These are phyloP conservation scores for Centruroides vittatus DNA, from an alignment of 1,140 invertebrate genomes.

Conservation along the genomic window DNA sequence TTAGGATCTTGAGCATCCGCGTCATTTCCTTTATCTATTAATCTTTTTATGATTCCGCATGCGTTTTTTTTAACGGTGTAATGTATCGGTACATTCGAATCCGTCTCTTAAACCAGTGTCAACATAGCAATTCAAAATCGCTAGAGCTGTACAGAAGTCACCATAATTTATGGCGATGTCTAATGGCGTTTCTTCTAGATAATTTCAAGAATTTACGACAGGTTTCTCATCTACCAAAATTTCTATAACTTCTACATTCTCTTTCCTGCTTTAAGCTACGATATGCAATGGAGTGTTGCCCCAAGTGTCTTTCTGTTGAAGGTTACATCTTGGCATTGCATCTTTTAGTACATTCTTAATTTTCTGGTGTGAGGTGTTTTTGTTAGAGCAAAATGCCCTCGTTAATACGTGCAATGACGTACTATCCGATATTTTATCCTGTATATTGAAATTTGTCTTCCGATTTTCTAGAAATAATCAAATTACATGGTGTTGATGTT, in stretches of 20 bases:
- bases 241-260: not conserved
- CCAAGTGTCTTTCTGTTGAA: too few species aligned
- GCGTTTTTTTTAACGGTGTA: conserved; percentile 14
- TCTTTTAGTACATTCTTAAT: too few species aligned
- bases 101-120: conserved; percentile 17
- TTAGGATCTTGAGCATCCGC: not conserved
- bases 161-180: conserved; percentile 93
- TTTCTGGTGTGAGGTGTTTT: too few species aligned
- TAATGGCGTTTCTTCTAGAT: conserved; percentile 80
- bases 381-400: too few species aligned
- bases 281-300: not conserved
- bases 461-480: too few species aligned
- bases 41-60: not conserved
- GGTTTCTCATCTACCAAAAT: conserved; percentile 1
- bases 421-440: too few species aligned
- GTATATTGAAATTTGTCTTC: too few species aligned
- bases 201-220: conserved; percentile 40
- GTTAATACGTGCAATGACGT: too few species aligned
- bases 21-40: not conserved
- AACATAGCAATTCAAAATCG: conserved; percentile 25
- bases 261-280: not conserved
- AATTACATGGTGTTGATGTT: too few species aligned
- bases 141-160: conserved; percentile 65
- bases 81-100: conserved; percentile 14
- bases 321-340: too few species aligned